These are phyloP conservation scores for Poecilia wingei DNA, from an alignment of 2,797 vertebrate genomes.

Conservation along the genomic window DNA sequence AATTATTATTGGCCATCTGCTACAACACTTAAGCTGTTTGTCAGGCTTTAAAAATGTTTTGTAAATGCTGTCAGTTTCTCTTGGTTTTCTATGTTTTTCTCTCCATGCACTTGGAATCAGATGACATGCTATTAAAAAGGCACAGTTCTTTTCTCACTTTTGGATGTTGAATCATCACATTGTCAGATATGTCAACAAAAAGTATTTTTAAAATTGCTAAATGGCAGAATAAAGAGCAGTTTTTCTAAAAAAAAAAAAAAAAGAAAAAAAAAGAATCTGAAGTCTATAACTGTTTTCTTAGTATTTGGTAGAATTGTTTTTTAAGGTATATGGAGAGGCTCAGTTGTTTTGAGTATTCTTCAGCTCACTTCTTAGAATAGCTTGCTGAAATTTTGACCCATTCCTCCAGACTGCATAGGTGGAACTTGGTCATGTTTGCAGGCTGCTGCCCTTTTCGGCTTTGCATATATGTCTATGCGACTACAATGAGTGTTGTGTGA, in stretches of 20 bases:
- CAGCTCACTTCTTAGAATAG: neutral
- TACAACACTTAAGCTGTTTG: constrained; percentile 41
- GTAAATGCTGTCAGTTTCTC: neutral
- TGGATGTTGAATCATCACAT: neutral
- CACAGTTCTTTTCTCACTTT: neutral
- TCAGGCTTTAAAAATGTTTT: constrained; percentile 23
- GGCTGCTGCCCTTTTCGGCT: neutral
- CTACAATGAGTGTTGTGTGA: neutral
- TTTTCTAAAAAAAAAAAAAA: neutral
- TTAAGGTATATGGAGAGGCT: neutral
- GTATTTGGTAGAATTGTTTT: neutral
- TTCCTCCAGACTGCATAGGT: neutral
- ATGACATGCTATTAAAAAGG: neutral
- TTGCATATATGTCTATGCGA: neutral
- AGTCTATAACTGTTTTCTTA: neutral
- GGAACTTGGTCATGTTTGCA: neutral
- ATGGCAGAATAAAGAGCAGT: neutral
- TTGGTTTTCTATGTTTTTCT: neutral
- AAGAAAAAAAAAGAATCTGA: neutral
- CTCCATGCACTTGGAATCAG: neutral
- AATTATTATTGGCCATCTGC: constrained; percentile 73
- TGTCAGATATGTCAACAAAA: too few relatives aligned
- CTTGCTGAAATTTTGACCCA: neutral
- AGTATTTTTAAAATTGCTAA: neutral
- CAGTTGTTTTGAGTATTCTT: neutral